Evolutionary conservation across 2,888 invertebrate species (phyloP).

Genomic region (Drosophila pegasa): DNA sequence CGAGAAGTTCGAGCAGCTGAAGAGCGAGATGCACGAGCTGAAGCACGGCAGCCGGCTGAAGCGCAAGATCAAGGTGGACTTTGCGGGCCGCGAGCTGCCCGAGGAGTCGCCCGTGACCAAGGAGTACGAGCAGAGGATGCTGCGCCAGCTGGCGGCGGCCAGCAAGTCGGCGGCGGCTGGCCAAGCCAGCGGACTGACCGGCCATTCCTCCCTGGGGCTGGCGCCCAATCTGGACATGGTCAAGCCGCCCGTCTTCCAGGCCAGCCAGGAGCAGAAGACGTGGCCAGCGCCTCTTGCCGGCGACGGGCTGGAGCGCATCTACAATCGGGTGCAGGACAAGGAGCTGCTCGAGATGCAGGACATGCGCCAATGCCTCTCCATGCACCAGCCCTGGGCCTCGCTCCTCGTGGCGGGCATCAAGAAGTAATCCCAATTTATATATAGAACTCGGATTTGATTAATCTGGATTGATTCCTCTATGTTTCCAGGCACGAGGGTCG

Average conservation of each 20-base stretch:
- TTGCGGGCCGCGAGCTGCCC: conserved; percentile 88
- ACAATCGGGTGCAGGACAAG: conserved; percentile 90
- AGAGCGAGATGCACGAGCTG: conserved; percentile 88
- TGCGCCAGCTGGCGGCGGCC: conserved; percentile 83
- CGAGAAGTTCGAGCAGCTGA: conserved; percentile 88
- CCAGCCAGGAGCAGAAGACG: conserved; percentile 40
- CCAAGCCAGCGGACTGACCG: conserved; percentile 44
- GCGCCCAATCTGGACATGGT: conserved; percentile 65
- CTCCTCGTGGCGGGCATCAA: conserved; percentile 96
- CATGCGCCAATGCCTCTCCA: conserved; percentile 94
- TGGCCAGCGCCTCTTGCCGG: conserved; percentile 18
- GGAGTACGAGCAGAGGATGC: conserved; percentile 83
- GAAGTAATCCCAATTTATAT: conserved; percentile 87
- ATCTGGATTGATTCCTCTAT: background rate
- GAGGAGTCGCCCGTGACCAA: conserved; percentile 85
- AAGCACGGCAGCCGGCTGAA: conserved; percentile 89
- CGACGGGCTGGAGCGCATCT: conserved; percentile 75
- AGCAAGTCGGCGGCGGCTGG: conserved; percentile 43
- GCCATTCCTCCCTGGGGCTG: conserved; percentile 54
- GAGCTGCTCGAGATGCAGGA: conserved; percentile 93
- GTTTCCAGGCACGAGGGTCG: conserved; percentile 93
- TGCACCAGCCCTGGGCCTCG: conserved; percentile 99
- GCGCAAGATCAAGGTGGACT: conserved; percentile 91
- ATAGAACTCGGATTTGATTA: background rate
- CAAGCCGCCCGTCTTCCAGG: conserved; percentile 69